Evolutionary conservation across 2,113 vertebrate species (phyloP).

Genomic region (Crocuta crocuta): DNA sequence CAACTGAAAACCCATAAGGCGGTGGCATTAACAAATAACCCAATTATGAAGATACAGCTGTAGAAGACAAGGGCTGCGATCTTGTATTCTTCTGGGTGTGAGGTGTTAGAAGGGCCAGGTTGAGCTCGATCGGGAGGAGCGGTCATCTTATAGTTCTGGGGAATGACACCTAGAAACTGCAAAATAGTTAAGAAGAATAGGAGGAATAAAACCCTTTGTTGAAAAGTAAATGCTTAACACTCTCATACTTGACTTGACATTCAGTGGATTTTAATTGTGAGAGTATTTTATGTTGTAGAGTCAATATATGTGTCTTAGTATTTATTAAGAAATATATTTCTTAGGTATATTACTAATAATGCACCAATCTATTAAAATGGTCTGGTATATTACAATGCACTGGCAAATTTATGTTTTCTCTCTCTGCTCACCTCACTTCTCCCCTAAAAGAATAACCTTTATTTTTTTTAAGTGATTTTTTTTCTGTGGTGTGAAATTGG

Average conservation of each 20-base stretch:
- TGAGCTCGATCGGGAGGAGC: conserved; percentile 39
- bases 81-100: conserved; percentile 89
- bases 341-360: not conserved
- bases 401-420: not conserved
- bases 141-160: conserved; percentile 66
- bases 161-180: conserved; percentile 40
- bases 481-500: not conserved
- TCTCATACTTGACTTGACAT: not conserved
- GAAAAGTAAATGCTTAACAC: not conserved
- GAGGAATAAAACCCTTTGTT: not conserved
- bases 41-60: conserved; percentile 90
- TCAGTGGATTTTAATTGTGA: conserved; percentile 14
- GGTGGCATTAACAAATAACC: conserved; percentile 92
- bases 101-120: conserved; percentile 61
- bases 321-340: not conserved
- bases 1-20: conserved; percentile 98
- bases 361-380: not conserved
- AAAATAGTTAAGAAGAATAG: not conserved
- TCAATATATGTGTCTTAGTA: not conserved
- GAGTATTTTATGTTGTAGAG: not conserved
- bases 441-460: not conserved
- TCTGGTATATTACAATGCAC: not conserved
- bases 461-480: not conserved
- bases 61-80: conserved; percentile 93
- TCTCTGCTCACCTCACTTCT: not conserved